Conservation (phyloP, 2,888 invertebrate genomes). For the Rotaria sp. region DNA sequence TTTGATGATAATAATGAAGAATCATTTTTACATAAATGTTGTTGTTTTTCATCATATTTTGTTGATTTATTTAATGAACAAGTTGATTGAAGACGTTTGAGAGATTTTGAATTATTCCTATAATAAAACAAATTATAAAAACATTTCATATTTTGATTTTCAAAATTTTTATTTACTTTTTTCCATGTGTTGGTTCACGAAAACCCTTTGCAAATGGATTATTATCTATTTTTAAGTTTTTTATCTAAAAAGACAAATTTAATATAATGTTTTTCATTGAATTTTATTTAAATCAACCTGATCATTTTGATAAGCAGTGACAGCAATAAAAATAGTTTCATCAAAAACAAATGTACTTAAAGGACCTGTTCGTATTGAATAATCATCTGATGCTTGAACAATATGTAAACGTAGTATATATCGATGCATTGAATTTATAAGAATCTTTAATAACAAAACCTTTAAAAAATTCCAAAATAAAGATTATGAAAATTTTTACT, state of each 20-base stretch:
- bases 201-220: slow-evolving; percentile 41
- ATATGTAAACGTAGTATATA: slow-evolving; percentile 36
- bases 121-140: not conserved
- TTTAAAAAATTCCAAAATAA: too few species aligned
- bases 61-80: not conserved
- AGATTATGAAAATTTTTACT: not conserved
- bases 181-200: slow-evolving; percentile 30
- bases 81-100: slow-evolving; percentile 2
- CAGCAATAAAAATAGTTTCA: slow-evolving; percentile 40
- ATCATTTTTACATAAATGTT: slow-evolving; percentile 9
- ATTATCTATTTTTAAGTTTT: slow-evolving; percentile 39
- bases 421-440: slow-evolving; percentile 41
- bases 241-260: not conserved
- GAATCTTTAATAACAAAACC: slow-evolving; percentile 4
- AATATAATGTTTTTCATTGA: too few species aligned
- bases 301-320: slow-evolving; percentile 40
- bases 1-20: slow-evolving; percentile 2
- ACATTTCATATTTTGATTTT: not conserved
- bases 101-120: not conserved
- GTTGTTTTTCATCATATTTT: not conserved
- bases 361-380: slow-evolving; percentile 29
- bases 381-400: slow-evolving; percentile 32
- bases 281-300: not conserved
- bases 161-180: not conserved
- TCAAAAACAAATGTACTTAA: slow-evolving; percentile 33